These are phyloP conservation scores for Hartigia nigra DNA, from an alignment of 2,888 invertebrate species.

Conservation along the genomic window DNA sequence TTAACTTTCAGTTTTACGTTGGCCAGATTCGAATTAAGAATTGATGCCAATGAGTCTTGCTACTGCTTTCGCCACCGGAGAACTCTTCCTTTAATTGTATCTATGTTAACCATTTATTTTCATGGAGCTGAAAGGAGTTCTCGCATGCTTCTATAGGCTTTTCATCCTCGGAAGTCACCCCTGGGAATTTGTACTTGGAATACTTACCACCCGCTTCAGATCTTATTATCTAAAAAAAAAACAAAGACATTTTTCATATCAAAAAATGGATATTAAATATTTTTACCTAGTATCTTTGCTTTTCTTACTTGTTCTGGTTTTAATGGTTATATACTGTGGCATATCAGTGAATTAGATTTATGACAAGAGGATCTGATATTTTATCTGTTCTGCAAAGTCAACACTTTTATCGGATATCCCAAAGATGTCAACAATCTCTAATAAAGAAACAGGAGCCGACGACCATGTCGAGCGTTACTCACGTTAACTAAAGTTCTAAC, in stretches of 20 bases:
- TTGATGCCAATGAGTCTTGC: slow-evolving; percentile 59
- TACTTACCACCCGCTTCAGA: not conserved
- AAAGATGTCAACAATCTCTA: slow-evolving; percentile 25
- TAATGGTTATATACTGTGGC: not conserved
- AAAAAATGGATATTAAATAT: not conserved
- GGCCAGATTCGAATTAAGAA: slow-evolving; percentile 64
- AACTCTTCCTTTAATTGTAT: slow-evolving; percentile 31
- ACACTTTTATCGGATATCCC: not conserved
- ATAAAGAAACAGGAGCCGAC: slow-evolving; percentile 47
- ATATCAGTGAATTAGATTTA: not conserved
- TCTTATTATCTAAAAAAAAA: not conserved
- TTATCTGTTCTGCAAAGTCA: not conserved
- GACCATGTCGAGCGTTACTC: slow-evolving; percentile 25
- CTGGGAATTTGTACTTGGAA: not conserved
- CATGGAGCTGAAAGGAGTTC: slow-evolving; percentile 5
- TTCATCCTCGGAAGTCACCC: not conserved
- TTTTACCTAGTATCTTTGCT: not conserved
- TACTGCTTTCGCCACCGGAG: slow-evolving; percentile 11
- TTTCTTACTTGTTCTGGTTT: not conserved
- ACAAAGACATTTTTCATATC: not conserved
- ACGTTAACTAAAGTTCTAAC: slow-evolving; percentile 42
- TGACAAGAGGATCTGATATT: not conserved
- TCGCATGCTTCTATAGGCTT: not conserved
- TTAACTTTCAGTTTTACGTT: slow-evolving; percentile 65
- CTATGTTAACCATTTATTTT: slow-evolving; percentile 32